These are phyloP conservation scores for Escarpia spicata DNA, from an alignment of 2,888 invertebrate genomes.

Conservation along the genomic window DNA sequence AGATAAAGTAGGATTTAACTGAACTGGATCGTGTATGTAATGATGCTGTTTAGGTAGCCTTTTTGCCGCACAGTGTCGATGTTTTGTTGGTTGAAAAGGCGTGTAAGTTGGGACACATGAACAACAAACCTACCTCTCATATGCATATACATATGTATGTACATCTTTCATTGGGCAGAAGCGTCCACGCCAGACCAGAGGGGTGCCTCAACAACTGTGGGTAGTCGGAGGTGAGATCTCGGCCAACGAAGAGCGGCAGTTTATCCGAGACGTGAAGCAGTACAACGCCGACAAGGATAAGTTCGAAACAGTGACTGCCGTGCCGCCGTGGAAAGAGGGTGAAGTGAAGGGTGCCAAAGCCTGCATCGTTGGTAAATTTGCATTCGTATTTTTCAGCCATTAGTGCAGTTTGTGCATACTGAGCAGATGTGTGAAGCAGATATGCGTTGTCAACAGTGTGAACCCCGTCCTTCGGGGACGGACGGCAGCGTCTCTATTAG, in stretches of 20 bases:
- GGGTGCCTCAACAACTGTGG: not conserved
- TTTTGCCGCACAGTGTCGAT: too few relatives aligned
- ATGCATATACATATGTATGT: not conserved
- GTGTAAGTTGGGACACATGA: not conserved
- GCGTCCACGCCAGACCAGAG: not conserved
- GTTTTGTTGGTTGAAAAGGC: too few relatives aligned
- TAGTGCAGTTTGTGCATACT: not conserved
- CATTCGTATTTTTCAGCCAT: not conserved
- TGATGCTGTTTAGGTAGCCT: too few relatives aligned
- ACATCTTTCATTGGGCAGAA: not conserved
- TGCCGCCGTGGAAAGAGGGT: slow-evolving; percentile 18
- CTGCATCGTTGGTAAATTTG: slow-evolving; percentile 24
- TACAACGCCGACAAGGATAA: not conserved
- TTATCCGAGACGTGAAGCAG: not conserved
- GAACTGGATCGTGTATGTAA: too few relatives aligned
- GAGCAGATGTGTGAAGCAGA: too few relatives aligned
- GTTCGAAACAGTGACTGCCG: slow-evolving; percentile 6
- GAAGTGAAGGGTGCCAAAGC: slow-evolving; percentile 25
- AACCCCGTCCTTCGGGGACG: too few relatives aligned
- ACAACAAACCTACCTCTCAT: not conserved
- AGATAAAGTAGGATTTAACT: too few relatives aligned
- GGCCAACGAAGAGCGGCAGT: not conserved
- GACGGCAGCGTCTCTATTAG: too few relatives aligned
- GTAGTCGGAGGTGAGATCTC: not conserved
- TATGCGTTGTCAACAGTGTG: too few relatives aligned